phyloP scores from a whole-genome alignment of 2,113 vertebrate species.

The Hyperopisus bebe region DNA sequence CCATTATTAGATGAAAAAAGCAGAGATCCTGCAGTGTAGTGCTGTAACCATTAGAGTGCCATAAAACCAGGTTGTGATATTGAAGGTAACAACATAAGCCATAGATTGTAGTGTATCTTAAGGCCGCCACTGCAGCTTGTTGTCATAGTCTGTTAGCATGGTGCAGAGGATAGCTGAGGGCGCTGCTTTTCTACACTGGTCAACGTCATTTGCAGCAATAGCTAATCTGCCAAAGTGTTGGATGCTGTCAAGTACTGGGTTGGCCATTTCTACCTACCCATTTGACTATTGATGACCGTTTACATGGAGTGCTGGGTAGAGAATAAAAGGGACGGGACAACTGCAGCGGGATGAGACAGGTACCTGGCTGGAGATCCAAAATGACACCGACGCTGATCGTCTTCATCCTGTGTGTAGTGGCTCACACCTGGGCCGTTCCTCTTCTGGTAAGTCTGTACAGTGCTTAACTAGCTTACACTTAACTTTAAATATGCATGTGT shows the following conservation, averaged over 20 bases:
- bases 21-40: background rate
- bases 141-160: background rate
- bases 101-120: constrained; percentile 3
- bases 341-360: constrained; percentile 35
- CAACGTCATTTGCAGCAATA: background rate
- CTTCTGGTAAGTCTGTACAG: constrained; percentile 47
- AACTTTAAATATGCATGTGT: background rate
- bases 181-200: background rate
- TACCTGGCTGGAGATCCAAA: constrained; percentile 33
- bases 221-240: constrained; percentile 16
- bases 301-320: background rate
- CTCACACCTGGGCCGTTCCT: constrained; percentile 32
- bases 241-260: background rate
- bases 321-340: constrained; percentile 4
- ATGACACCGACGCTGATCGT: constrained; percentile 9
- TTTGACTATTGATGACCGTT: constrained; percentile 23
- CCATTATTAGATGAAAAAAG: background rate
- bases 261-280: background rate
- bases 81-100: background rate
- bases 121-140: background rate
- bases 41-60: background rate
- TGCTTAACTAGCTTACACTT: background rate
- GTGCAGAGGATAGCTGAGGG: background rate
- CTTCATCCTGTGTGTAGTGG: constrained; percentile 42
- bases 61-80: constrained; percentile 8